Evolutionary conservation across 2,888 invertebrate genomes (phyloP).

Genomic region (Lagria hirta): DNA sequence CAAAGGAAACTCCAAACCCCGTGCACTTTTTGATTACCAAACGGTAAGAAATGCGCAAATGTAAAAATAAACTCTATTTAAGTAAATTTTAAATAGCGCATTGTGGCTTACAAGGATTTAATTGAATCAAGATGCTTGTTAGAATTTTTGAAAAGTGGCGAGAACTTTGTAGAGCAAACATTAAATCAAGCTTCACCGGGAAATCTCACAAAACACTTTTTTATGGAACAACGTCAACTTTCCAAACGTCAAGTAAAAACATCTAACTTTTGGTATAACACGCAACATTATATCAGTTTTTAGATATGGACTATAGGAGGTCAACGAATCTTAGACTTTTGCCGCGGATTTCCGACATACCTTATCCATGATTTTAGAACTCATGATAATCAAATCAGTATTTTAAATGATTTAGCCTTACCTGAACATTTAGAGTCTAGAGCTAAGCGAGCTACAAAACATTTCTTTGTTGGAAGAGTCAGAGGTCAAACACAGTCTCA

Average conservation of each 20-base stretch:
- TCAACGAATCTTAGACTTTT: conserved; percentile 54
- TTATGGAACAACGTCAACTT: conserved; percentile 46
- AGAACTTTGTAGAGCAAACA: conserved; percentile 37
- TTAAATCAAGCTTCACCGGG: conserved; percentile 28
- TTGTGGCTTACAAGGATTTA: conserved; percentile 54
- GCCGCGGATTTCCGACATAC: conserved; percentile 52
- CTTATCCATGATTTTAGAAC: conserved; percentile 46
- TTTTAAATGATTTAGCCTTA: conserved; percentile 51
- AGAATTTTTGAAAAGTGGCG: conserved; percentile 47
- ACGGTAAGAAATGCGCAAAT: conserved; percentile 40
- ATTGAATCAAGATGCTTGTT: conserved; percentile 52
- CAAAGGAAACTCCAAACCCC: conserved; percentile 33
- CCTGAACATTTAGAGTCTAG: conserved; percentile 13
- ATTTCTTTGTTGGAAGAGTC: conserved; percentile 54
- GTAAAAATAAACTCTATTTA: conserved; percentile 7
- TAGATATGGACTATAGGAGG: conserved; percentile 56
- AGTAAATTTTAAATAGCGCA: conserved; percentile 47
- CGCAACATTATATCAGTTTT: conserved; percentile 12
- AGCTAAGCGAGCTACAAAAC: conserved; percentile 40
- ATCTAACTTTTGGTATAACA: neutral
- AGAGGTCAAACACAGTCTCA: conserved; percentile 84
- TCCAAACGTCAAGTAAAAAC: conserved; percentile 53
- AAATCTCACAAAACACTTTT: conserved; percentile 40
- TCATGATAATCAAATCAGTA: conserved; percentile 41
- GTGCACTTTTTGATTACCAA: conserved; percentile 45